Evolutionary conservation across 2,113 vertebrate genomes (phyloP).

Genomic region (Seriola aureovittata): DNA sequence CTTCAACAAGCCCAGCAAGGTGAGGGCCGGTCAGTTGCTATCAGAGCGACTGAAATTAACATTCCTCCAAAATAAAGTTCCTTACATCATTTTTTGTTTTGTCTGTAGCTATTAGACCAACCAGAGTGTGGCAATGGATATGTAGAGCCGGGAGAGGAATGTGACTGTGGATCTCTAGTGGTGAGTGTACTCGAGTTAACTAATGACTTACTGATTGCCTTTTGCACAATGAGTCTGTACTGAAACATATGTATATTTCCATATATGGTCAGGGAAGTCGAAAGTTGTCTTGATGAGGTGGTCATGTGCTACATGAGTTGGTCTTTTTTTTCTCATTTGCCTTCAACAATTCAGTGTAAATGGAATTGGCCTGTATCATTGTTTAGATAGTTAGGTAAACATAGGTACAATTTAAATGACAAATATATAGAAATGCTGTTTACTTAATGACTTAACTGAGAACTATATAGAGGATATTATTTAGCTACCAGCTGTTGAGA

Average conservation of each 20-base stretch:
- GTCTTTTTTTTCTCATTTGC: not conserved
- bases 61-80: not conserved
- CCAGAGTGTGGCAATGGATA: conserved; percentile 96
- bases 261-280: too few relatives aligned
- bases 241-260: not conserved
- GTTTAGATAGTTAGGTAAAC: too few relatives aligned
- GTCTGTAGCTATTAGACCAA: conserved; percentile 89
- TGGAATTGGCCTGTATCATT: not conserved
- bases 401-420: not conserved
- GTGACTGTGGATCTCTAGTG: conserved; percentile 93
- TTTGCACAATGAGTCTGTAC: not conserved
- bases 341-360: not conserved
- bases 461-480: not conserved
- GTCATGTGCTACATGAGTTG: too few relatives aligned
- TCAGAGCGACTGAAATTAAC: not conserved
- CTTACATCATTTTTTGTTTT: not conserved
- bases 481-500: not conserved
- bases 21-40: conserved; percentile 47
- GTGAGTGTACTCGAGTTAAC: conserved; percentile 79
- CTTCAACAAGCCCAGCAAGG: conserved; percentile 98
- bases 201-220: not conserved
- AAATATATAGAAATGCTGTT: not conserved
- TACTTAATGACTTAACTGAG: not conserved
- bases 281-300: too few relatives aligned
- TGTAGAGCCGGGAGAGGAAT: conserved; percentile 95